Conservation (phyloP, 2,888 invertebrate genomes). For the Sinotaia quadrata region DNA sequence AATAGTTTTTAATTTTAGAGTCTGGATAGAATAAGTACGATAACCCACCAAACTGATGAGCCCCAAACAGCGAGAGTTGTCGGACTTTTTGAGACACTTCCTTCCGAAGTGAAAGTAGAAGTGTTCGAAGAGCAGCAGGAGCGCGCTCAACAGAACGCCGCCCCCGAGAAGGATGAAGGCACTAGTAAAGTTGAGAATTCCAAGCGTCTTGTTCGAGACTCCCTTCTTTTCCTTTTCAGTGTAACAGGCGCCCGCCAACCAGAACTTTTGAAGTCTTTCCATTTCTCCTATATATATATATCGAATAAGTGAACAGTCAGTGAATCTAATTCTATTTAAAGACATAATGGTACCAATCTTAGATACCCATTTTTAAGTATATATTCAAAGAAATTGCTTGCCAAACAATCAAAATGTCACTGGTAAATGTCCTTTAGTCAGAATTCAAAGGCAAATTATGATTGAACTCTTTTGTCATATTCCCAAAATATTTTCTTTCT, state of each 20-base stretch:
- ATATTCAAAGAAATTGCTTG: too few relatives aligned
- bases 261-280: constrained; percentile 89
- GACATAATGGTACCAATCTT: too few relatives aligned
- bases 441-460: too few relatives aligned
- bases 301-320: too few relatives aligned
- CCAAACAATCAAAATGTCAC: too few relatives aligned
- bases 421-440: too few relatives aligned
- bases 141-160: constrained; percentile 90
- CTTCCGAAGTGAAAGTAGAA: constrained; percentile 89
- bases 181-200: constrained; percentile 89
- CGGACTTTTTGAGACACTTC: constrained; percentile 71
- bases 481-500: too few relatives aligned
- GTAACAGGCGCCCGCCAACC: constrained; percentile 97
- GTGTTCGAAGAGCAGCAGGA: constrained; percentile 90
- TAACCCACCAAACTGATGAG: constrained; percentile 90
- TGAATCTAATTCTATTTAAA: too few relatives aligned
- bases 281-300: constrained; percentile 89
- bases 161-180: constrained; percentile 96
- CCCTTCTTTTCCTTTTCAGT: constrained; percentile 83
- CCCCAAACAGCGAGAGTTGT: constrained; percentile 92
- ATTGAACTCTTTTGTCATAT: too few relatives aligned
- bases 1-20: too few relatives aligned
- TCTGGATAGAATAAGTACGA: too few relatives aligned
- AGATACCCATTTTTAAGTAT: too few relatives aligned
- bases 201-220: constrained; percentile 79